Percentiles rank a stretch among this genome's conserved stretches.
Evolutionary conservation across 23 tunicate genomes (phyloP).

Genomic region (Corella eumyota): DNA sequence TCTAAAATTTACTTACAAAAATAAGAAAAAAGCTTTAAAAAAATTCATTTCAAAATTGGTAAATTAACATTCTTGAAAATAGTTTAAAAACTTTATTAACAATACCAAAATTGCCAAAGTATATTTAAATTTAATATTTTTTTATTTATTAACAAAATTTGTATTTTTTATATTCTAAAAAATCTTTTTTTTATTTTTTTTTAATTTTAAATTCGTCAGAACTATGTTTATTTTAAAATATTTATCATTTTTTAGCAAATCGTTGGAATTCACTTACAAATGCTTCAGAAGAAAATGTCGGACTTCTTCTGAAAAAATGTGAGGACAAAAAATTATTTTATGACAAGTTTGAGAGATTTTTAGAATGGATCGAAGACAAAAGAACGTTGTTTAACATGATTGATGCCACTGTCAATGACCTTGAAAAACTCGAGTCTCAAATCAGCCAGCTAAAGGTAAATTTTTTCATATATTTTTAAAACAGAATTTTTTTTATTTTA

Average conservation of each 20-base stretch:
- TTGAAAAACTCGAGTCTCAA: slow-evolving; percentile 13
- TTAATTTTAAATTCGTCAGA: neutral
- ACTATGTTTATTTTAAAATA: neutral
- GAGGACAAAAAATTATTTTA: slow-evolving; percentile 20
- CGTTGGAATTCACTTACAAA: slow-evolving; percentile 20
- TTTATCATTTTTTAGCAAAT: slow-evolving; percentile 5
- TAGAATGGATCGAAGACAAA: slow-evolving; percentile 50
- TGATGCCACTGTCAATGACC: slow-evolving; percentile 16
- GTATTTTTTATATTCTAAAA: neutral
- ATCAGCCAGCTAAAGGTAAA: slow-evolving; percentile 21
- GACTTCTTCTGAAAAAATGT: slow-evolving; percentile 10
- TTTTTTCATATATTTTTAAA: neutral
- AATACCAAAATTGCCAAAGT: too few relatives aligned
- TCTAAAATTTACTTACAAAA: too few relatives aligned
- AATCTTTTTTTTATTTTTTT: neutral
- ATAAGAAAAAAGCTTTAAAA: too few relatives aligned
- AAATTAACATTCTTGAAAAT: too few relatives aligned
- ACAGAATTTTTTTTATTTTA: neutral
- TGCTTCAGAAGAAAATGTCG: slow-evolving; percentile 11
- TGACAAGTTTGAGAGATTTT: slow-evolving; percentile 7
- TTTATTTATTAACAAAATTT: neutral
- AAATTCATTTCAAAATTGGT: too few relatives aligned
- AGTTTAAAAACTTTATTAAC: too few relatives aligned
- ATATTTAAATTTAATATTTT: too few relatives aligned
- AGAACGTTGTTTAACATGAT: slow-evolving; percentile 24